A percentile compares a stretch with the other conserved stretches of the same genome.
Conservation (phyloP, 2,797 vertebrate genomes). For the Pogoniulus pusillus region DNA sequence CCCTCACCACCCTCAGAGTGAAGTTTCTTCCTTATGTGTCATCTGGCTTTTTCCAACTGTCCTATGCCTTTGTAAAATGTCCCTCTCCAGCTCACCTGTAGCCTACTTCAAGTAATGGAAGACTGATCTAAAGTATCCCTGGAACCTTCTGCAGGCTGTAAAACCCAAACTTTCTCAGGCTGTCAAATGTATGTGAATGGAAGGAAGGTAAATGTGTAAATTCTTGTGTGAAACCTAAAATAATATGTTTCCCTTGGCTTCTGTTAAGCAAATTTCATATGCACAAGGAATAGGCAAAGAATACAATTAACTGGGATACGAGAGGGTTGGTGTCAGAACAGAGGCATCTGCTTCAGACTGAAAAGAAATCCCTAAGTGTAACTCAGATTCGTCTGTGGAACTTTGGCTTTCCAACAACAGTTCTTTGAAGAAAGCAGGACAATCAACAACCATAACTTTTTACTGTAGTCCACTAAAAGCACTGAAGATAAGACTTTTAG, state of each 20-base stretch:
- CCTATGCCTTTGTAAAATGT: no score
- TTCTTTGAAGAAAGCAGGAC: background rate
- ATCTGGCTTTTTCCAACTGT: no score
- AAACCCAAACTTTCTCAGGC: no score
- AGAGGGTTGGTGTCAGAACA: background rate
- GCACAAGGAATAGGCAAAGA: background rate
- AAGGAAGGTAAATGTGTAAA: background rate
- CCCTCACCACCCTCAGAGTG: no score
- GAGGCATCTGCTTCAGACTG: background rate
- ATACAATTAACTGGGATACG: background rate
- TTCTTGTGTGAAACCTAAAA: background rate
- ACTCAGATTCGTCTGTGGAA: background rate
- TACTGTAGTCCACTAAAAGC: background rate
- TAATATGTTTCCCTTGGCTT: background rate
- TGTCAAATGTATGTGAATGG: background rate
- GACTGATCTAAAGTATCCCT: no score
- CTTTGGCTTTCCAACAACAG: background rate
- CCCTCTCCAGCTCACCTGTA: no score
- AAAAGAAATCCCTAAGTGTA: background rate
- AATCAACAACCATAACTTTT: background rate
- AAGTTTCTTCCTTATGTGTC: no score
- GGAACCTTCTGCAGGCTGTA: no score
- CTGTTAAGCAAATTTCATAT: background rate
- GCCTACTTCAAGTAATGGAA: no score
- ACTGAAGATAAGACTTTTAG: background rate